Evolutionary conservation across 2,113 vertebrate species (phyloP), one percentile per base, ranked within the genome.

Genomic region (Pelecanoides urinatrix): DNA sequence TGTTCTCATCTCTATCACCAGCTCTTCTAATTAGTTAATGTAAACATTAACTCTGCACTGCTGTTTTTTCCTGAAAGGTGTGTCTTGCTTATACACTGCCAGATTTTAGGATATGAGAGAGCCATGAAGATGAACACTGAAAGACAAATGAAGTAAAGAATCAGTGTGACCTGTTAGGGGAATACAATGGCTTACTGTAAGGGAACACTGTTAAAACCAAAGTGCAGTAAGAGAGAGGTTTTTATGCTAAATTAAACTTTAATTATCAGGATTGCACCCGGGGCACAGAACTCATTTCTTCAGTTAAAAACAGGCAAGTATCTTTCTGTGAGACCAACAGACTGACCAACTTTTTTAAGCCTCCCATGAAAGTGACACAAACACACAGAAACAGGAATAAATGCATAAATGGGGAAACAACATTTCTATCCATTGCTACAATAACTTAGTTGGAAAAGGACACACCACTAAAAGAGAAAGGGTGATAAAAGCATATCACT

Each of bases 401-500:
- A 88, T 85, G 0, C 92, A 59, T 77, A 85, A 75, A 75, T 44
- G 63, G 34, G 30, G 45, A 92, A 90, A 42, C 50, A 81, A 23
- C 65, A 45, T 86, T 80, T 91, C 38, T 91, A 18, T 59, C 82
- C 79, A 52, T 83, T 62, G 82, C 47, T 73, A 40, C 52, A 67
- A 38, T 87, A 90, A 66, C 21, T 82, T 74, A n/a, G 32, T 68
- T 74, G 68, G 77, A 80, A 96, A 91, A 90, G 32, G 21, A 67
- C 14, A 47, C 53, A 44, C 63, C 78, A 88, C 76, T 90, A 90
- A 91, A 87, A 92, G 77, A 73, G 45, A 79, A 89, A 89, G 26
- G 11, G 71, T 76, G 36, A 65, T 94, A 88, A 95, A 96, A 94
- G 92, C 59, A 11, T 90, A 90, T 77, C 42, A 85, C 81, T 86